Percentiles rank a stretch among this genome's conserved stretches.
phyloP scores from a whole-genome alignment of 2,113 vertebrate species.

The Kobus ellipsiprymnus region DNA sequence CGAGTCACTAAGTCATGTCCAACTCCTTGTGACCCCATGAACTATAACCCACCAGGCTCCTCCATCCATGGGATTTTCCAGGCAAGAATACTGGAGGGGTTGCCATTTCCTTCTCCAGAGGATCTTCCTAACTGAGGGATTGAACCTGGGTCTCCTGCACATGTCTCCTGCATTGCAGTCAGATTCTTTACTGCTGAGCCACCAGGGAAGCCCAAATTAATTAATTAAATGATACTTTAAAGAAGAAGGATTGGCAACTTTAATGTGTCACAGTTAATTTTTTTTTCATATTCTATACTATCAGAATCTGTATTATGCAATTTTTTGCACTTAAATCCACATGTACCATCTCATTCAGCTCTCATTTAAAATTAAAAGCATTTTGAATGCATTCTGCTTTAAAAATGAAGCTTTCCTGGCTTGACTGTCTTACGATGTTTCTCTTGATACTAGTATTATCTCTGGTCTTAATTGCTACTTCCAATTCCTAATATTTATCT shows the following conservation, averaged over 20 bases:
- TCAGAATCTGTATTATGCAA: neutral
- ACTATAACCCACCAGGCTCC: neutral
- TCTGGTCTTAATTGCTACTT: neutral
- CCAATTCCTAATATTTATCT: neutral
- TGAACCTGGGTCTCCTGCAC: neutral
- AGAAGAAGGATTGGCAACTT: neutral
- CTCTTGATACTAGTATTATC: neutral
- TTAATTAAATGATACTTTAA: neutral
- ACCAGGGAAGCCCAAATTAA: neutral
- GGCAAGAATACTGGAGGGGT: neutral
- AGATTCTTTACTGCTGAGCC: neutral
- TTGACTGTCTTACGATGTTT: neutral
- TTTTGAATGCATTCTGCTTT: neutral
- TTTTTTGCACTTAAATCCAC: neutral
- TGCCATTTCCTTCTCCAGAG: neutral
- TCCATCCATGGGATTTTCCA: neutral
- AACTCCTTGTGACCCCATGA: neutral
- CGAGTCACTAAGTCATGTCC: neutral
- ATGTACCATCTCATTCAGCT: neutral
- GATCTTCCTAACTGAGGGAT: fast-evolving
- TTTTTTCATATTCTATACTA: neutral
- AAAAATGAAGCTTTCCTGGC: neutral
- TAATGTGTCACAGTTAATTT: neutral
- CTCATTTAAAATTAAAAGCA: neutral
- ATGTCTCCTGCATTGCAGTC: neutral